Evolutionary conservation across 2,888 invertebrate genomes (phyloP).

Genomic region (Metalampra italica): DNA sequence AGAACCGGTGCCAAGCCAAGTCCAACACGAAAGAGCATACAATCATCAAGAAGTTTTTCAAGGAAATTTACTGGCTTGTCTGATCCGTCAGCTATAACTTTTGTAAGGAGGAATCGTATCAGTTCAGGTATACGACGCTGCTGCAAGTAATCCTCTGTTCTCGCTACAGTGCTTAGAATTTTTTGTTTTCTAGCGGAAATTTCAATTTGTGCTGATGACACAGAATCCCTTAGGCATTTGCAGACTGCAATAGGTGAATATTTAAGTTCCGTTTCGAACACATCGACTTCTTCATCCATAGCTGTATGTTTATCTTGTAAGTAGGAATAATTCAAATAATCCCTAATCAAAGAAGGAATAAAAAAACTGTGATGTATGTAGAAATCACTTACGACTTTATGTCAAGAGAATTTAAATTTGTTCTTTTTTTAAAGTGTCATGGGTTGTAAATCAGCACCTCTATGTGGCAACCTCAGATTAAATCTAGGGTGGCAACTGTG

Average conservation of each 20-base stretch:
- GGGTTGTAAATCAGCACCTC: no score
- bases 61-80: conserved; percentile 40
- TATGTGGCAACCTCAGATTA: no score
- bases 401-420: background rate
- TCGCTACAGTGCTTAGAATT: conserved; percentile 39
- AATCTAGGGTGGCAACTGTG: no score
- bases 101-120: conserved; percentile 53
- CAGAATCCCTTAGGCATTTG: conserved; percentile 38
- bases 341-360: background rate
- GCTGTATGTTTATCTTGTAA: background rate
- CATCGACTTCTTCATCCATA: conserved; percentile 27
- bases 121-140: conserved; percentile 62
- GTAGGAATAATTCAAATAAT: no score
- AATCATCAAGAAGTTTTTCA: conserved; percentile 52
- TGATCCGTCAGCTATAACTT: conserved; percentile 43
- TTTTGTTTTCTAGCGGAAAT: conserved; percentile 41
- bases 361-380: background rate
- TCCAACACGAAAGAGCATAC: conserved; percentile 63
- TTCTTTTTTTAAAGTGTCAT: background rate
- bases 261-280: conserved; percentile 12
- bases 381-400: no score
- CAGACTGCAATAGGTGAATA: conserved; percentile 34
- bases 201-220: conserved; percentile 27
- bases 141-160: conserved; percentile 56
- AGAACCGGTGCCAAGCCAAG: conserved; percentile 55